Conservation (phyloP, 2,888 invertebrate genomes). For the Itoplectis maculator region DNA sequence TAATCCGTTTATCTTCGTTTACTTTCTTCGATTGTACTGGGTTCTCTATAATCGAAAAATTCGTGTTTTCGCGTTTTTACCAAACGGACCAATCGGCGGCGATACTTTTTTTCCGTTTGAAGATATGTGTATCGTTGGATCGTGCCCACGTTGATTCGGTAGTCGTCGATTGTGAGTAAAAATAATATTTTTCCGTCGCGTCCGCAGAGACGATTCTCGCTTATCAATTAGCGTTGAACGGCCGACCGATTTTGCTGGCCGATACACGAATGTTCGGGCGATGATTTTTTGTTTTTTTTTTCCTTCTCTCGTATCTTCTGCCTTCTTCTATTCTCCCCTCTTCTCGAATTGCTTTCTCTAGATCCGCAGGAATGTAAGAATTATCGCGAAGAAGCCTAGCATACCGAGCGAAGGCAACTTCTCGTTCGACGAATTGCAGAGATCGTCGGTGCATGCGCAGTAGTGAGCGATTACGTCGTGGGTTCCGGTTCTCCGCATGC, state of each 20-base stretch:
- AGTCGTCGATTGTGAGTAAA: neutral
- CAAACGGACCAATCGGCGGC: slow-evolving; percentile 17
- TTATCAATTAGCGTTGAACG: slow-evolving; percentile 14
- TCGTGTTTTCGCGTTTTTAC: neutral
- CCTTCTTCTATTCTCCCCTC: too few species aligned
- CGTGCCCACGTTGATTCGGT: neutral
- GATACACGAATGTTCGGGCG: slow-evolving; percentile 19
- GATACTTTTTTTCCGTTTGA: neutral
- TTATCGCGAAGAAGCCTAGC: slow-evolving; percentile 31
- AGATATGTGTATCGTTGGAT: slow-evolving; percentile 13
- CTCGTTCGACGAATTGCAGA: slow-evolving; percentile 88
- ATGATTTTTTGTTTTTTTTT: slow-evolving; percentile 7
- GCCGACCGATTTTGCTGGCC: slow-evolving; percentile 15
- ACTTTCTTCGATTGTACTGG: slow-evolving; percentile 22
- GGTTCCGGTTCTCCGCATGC: slow-evolving; percentile 90
- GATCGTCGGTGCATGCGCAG: slow-evolving; percentile 91
- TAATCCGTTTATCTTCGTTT: neutral
- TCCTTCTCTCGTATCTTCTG: neutral
- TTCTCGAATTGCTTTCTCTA: too few species aligned
- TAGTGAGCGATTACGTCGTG: slow-evolving; percentile 91
- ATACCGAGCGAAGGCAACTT: slow-evolving; percentile 51
- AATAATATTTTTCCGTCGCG: neutral
- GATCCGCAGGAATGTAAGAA: slow-evolving; percentile 46
- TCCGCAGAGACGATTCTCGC: slow-evolving; percentile 8
- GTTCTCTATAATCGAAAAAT: neutral